A percentile compares a stretch with the other conserved stretches of the same genome.
Conservation (phyloP, 1,140 invertebrate species). For the Ceratina calcarata region DNA sequence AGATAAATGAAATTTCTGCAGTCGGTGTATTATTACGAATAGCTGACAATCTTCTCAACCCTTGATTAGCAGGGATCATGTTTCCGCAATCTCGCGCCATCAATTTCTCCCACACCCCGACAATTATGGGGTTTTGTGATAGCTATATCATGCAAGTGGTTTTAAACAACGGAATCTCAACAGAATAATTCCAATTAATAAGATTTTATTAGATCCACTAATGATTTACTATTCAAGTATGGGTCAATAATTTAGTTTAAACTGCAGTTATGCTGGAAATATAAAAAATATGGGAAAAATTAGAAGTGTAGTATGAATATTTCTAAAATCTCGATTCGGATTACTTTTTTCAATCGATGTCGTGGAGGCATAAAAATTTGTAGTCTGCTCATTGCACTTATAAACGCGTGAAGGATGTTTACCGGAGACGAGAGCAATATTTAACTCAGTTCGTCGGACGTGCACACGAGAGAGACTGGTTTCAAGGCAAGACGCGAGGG, state of each 20-base stretch:
- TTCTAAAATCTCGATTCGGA: background rate
- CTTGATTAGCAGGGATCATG: slow-evolving; percentile 4
- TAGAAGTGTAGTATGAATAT: no score
- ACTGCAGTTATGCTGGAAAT: no score
- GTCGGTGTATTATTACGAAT: slow-evolving; percentile 38
- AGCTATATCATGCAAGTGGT: background rate
- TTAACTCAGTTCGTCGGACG: slow-evolving; percentile 35
- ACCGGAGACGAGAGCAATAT: slow-evolving; percentile 27
- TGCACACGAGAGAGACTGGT: slow-evolving; percentile 47
- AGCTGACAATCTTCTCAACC: background rate
- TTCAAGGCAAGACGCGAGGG: slow-evolving; percentile 35
- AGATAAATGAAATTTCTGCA: slow-evolving; percentile 35
- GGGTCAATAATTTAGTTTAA: no score
- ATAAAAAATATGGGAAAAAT: no score
- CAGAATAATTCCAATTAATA: no score
- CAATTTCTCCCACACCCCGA: background rate
- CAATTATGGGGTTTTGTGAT: no score
- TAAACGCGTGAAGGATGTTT: background rate
- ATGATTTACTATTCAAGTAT: no score
- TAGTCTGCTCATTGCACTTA: background rate
- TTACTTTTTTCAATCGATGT: background rate
- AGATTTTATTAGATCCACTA: no score
- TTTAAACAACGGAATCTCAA: no score
- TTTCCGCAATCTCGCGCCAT: slow-evolving; percentile 19
- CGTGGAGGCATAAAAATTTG: no score